A percentile compares a stretch with the other conserved stretches of the same genome.
Conservation (phyloP, 2,888 invertebrate genomes). For the Sinelater perroti region DNA sequence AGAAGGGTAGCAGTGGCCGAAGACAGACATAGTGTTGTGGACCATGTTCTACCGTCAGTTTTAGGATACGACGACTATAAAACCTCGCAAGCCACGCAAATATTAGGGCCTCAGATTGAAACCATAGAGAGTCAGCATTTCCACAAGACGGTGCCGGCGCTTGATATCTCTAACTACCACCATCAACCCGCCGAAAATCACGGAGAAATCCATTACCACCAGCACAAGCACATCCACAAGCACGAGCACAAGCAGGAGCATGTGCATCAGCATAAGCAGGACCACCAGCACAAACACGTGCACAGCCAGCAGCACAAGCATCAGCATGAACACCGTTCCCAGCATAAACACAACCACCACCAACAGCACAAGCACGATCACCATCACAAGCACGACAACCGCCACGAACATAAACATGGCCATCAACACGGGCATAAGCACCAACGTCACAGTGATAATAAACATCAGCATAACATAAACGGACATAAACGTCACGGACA, state of each 20-base stretch:
- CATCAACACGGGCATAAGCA: constrained; percentile 42
- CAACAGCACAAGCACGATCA: constrained; percentile 34
- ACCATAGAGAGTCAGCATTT: constrained; percentile 48
- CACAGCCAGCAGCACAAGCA: constrained; percentile 43
- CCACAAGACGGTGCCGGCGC: constrained; percentile 49
- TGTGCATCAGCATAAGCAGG: constrained; percentile 50
- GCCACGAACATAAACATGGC: constrained; percentile 36
- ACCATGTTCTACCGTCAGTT: background rate
- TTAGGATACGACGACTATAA: constrained; percentile 45
- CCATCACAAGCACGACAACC: constrained; percentile 41
- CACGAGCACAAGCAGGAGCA: constrained; percentile 54
- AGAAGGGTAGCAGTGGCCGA: background rate
- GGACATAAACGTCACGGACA: constrained; percentile 13
- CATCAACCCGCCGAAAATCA: constrained; percentile 32
- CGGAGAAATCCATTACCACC: constrained; percentile 47
- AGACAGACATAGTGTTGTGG: background rate
- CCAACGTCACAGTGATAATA: constrained; percentile 36
- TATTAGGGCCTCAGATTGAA: constrained; percentile 50
- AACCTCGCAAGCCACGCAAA: constrained; percentile 43
- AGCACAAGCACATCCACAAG: constrained; percentile 52
- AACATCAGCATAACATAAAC: constrained; percentile 36
- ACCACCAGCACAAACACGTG: constrained; percentile 46
- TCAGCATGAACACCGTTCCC: constrained; percentile 40
- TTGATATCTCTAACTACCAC: constrained; percentile 42
- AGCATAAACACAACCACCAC: constrained; percentile 26